Conservation (phyloP, 2,797 vertebrate genomes). For the Sphenopsis melanotis region DNA sequence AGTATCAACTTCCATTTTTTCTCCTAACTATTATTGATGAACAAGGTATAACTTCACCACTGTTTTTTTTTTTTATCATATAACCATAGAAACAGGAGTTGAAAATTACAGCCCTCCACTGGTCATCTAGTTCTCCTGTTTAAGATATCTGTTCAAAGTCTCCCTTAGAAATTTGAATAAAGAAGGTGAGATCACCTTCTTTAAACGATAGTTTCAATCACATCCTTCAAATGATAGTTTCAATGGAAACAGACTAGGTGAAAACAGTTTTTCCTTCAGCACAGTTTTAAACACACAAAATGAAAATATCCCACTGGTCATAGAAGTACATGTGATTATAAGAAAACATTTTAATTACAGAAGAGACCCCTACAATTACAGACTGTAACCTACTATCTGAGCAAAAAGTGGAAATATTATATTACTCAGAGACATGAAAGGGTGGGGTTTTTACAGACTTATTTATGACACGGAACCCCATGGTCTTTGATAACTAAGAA, state of each 20-base stretch:
- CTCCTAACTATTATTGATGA: background rate
- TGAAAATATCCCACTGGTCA: background rate
- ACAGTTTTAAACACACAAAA: background rate
- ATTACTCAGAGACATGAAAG: background rate
- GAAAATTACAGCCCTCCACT: background rate
- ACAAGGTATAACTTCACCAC: background rate
- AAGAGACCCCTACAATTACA: background rate
- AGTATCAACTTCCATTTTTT: background rate
- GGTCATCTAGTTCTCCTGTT: background rate
- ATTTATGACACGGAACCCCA: background rate
- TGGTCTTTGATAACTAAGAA: background rate
- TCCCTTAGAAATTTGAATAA: background rate
- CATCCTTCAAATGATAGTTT: background rate
- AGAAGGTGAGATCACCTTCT: background rate
- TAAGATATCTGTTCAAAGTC: background rate
- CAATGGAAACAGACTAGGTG: background rate
- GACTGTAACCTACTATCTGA: background rate
- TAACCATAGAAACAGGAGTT: background rate
- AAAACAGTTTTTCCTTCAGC: background rate
- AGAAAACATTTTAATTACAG: background rate
- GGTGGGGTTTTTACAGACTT: background rate
- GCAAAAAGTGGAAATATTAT: background rate
- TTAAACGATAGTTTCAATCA: background rate
- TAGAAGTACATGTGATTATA: background rate
- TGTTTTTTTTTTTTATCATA: background rate